phyloP scores from a whole-genome alignment of 1,140 invertebrate species.

The Hyles vespertilio region DNA sequence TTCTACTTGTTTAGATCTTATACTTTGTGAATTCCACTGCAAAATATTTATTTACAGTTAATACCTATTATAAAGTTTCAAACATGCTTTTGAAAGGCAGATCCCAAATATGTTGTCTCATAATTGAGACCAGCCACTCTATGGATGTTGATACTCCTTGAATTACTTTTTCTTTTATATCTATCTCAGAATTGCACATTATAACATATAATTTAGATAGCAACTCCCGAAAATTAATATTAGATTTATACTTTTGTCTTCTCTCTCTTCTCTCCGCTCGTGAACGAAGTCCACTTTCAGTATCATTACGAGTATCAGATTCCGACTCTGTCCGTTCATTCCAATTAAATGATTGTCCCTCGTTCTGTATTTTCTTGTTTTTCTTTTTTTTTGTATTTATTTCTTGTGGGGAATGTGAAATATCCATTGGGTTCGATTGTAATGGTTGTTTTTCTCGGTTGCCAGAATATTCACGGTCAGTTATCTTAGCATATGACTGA shows the following conservation, averaged over 20 bases:
- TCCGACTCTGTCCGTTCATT: too few relatives aligned
- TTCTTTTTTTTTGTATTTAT: neutral
- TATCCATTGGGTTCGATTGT: too few relatives aligned
- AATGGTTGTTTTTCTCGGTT: neutral
- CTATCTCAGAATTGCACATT: constrained; percentile 7
- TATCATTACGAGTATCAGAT: too few relatives aligned
- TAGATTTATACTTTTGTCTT: neutral
- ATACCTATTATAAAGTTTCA: neutral
- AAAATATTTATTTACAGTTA: constrained; percentile 17
- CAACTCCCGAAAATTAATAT: neutral
- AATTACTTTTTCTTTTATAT: constrained; percentile 11
- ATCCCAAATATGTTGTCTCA: constrained; percentile 20
- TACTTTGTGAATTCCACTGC: constrained; percentile 27
- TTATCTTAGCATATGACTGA: too few relatives aligned
- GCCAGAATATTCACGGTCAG: too few relatives aligned
- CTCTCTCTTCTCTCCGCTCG: too few relatives aligned
- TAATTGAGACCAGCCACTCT: constrained; percentile 16
- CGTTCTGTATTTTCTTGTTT: neutral
- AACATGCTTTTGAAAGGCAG: constrained; percentile 13
- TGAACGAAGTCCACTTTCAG: too few relatives aligned
- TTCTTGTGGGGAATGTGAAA: too few relatives aligned
- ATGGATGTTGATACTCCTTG: constrained; percentile 14
- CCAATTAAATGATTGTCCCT: too few relatives aligned
- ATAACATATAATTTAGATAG: neutral
- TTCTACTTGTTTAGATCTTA: constrained; percentile 17